Percentiles rank a stretch among this genome's conserved stretches.
Evolutionary conservation across 2,797 vertebrate species (phyloP).

Genomic region (Babyrousa celebensis): DNA sequence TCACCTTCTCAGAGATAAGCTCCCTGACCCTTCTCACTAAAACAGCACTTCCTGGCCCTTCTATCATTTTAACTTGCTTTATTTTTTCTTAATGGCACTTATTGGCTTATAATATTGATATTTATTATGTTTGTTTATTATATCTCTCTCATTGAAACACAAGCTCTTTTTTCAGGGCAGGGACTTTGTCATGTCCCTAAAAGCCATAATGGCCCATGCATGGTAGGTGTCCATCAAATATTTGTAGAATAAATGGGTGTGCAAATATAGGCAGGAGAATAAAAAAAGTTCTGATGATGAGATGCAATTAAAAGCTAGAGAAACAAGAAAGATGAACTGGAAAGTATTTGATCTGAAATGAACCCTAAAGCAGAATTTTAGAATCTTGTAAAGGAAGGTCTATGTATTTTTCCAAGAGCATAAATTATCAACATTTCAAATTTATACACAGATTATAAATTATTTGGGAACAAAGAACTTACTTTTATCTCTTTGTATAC

Average conservation of each 20-base stretch:
- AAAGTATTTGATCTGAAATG: slow-evolving; percentile 40
- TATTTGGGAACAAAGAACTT: slow-evolving; percentile 1
- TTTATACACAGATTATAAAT: not conserved
- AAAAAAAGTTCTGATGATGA: not conserved
- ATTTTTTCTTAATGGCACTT: not conserved
- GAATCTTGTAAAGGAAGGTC: slow-evolving; percentile 55
- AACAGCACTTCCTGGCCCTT: not conserved
- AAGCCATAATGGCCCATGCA: not conserved
- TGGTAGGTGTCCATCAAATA: not conserved
- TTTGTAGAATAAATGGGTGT: not conserved
- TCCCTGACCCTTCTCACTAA: not conserved
- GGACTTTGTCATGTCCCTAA: not conserved
- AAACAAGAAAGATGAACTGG: slow-evolving; percentile 11
- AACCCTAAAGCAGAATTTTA: slow-evolving; percentile 37
- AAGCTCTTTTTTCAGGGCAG: not conserved
- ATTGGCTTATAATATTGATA: not conserved
- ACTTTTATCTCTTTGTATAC: not conserved
- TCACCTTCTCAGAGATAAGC: not conserved
- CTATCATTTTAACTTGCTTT: not conserved
- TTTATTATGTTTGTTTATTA: not conserved
- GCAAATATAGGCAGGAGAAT: not conserved
- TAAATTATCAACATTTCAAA: slow-evolving; percentile 61
- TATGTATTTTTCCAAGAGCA: not conserved
- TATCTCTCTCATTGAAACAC: not conserved
- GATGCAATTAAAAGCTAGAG: slow-evolving; percentile 19